Evolutionary conservation across 2,888 invertebrate genomes (phyloP), one percentile per base, ranked within the genome.

Genomic region (Drosophila mimica): DNA sequence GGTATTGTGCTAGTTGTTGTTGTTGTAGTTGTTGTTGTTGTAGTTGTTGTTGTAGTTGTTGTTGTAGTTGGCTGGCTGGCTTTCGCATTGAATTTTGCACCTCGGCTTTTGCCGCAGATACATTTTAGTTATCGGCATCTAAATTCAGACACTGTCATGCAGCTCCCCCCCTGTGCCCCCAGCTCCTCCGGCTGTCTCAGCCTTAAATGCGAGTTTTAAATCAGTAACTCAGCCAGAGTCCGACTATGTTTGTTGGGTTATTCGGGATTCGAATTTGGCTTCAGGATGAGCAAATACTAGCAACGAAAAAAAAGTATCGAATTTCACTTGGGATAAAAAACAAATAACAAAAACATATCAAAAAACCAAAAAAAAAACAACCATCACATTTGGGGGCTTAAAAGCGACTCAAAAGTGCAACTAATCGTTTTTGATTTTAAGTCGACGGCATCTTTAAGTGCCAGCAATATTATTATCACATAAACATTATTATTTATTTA

Each of bases 91-190:
- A 88, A 88, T 87, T 85, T 87, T 89, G 88, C 86, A 88, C 83
- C 88, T 86, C 87, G 70, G 60, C 81, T 85, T 83, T 81, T 66
- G 76, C 78, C 82, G 77, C 84, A 82, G 85, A 83, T 85, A 89
- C 85, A 87, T 86, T 86, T 88, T 86, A 85, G 83, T 88, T 88
- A 88, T 87, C 87, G 87, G 88, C 88, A 87, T 87, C 88, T 86
- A 87, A 84, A 84, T 83, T 86, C 87, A 85, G 76, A 58, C 84
- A 62, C 82, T 76, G 83, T 81, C 88, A 75, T 77, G 78, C 78
- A 81, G 72, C 70, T 79, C 28, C 58, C 31, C 36, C 60, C 25
- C 20, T 9, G 20, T 13, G 34, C 8, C 53, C 43, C 43, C 77
- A 49, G 51, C 33, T 62, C 46, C 59, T 33, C 56, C 8, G 6